A percentile compares a stretch with the other conserved stretches of the same genome.
These are phyloP conservation scores for Lydus trimaculatus DNA, from an alignment of 2,888 invertebrate genomes.

Conservation along the genomic window DNA sequence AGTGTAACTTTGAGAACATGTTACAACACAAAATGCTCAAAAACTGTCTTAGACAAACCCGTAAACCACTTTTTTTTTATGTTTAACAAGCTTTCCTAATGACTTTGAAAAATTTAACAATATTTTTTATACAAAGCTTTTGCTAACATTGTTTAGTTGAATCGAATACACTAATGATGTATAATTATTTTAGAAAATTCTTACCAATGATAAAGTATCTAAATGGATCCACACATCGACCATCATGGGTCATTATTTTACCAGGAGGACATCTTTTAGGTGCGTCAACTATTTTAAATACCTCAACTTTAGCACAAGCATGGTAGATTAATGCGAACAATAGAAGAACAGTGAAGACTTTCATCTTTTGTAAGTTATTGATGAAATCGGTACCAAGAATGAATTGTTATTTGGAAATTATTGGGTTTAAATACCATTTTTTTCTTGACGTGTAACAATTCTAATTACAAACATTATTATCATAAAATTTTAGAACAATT, in stretches of 20 bases:
- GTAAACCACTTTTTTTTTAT: too few species aligned
- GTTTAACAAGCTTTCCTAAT: background rate
- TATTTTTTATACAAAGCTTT: background rate
- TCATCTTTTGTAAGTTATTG: background rate
- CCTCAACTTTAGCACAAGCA: background rate
- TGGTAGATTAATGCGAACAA: background rate
- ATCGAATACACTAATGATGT: background rate
- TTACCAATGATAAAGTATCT: background rate
- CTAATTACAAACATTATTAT: background rate
- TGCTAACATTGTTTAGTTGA: constrained; percentile 10
- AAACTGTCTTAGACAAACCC: too few species aligned
- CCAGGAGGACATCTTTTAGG: constrained; percentile 35
- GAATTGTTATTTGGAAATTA: background rate
- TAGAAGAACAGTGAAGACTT: background rate
- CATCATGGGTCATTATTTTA: constrained; percentile 31
- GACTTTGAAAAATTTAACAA: background rate
- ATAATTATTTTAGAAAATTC: background rate
- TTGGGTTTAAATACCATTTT: background rate
- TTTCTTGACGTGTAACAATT: background rate
- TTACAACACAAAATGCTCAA: background rate
- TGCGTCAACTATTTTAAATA: constrained; percentile 16
- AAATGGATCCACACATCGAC: constrained; percentile 37
- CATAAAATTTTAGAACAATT: background rate
- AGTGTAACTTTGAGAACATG: too few species aligned
- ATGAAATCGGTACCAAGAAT: background rate